These are phyloP conservation scores for Diachrysia chrysitis DNA, from an alignment of 2,888 invertebrate species.

Conservation along the genomic window DNA sequence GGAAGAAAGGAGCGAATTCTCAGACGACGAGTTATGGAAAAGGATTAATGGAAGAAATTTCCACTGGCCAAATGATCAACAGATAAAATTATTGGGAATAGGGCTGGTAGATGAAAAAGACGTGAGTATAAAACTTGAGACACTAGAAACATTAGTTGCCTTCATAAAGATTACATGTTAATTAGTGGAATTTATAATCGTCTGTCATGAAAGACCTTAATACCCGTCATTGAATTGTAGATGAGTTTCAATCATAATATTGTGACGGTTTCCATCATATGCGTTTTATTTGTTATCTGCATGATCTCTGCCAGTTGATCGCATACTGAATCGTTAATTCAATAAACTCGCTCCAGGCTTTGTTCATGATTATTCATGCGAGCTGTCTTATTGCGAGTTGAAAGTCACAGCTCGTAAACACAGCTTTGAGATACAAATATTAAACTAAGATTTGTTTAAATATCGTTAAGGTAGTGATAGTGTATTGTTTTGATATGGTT, in stretches of 20 bases:
- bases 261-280: conserved; percentile 65
- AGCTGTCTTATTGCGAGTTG: conserved; percentile 45
- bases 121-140: neutral
- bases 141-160: neutral
- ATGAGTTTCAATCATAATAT: conserved; percentile 63
- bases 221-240: conserved; percentile 63
- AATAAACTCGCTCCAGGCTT: conserved; percentile 58
- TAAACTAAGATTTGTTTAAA: conserved; percentile 4
- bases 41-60: too few relatives aligned
- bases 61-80: too few relatives aligned
- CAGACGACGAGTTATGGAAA: too few relatives aligned
- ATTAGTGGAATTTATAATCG: neutral
- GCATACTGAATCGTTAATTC: conserved; percentile 52
- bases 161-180: neutral
- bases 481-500: neutral
- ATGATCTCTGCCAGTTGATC: conserved; percentile 58
- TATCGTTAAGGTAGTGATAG: too few relatives aligned
- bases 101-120: neutral
- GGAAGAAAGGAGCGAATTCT: too few relatives aligned
- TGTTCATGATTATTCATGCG: conserved; percentile 51
- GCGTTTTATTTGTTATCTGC: conserved; percentile 66
- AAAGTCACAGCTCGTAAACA: conserved; percentile 47
- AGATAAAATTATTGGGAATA: too few relatives aligned
- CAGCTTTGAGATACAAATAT: conserved; percentile 21
- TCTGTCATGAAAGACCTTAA: conserved; percentile 37